Percentiles rank a stretch among this genome's conserved stretches.
phyloP scores from a whole-genome alignment of 2,113 vertebrate species.

The Sigmodon hispidus region DNA sequence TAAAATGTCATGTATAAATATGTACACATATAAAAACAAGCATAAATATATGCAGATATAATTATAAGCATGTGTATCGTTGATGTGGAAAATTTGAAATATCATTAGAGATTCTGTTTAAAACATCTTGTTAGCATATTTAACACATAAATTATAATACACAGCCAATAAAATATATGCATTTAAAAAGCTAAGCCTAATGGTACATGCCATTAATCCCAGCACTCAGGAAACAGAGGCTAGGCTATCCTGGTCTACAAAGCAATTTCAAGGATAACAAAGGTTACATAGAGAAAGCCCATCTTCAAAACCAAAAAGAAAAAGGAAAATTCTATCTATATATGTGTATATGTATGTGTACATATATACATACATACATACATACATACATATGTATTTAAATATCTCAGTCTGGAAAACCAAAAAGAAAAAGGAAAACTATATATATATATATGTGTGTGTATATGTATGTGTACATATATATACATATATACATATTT shows the following conservation, averaged over 20 bases:
- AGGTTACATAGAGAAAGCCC: not conserved
- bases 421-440: not conserved
- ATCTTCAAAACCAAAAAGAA: not conserved
- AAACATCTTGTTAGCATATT: not conserved
- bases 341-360: not conserved
- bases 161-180: not conserved
- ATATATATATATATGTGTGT: not conserved
- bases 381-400: not conserved
- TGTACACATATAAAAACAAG: not conserved
- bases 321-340: not conserved
- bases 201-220: not conserved
- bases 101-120: not conserved
- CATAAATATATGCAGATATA: not conserved
- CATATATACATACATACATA: too few relatives aligned
- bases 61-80: not conserved
- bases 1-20: not conserved
- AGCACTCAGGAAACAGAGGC: not conserved
- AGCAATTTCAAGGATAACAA: not conserved
- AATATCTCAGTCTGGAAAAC: not conserved
- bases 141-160: too few relatives aligned
- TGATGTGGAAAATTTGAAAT: not conserved
- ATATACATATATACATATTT: not conserved
- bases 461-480: not conserved
- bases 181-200: not conserved
- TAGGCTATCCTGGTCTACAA: not conserved